Base-by-base conservation (phyloP, 2,797 vertebrate genomes). In the Hemibagrus guttatus region DNA sequence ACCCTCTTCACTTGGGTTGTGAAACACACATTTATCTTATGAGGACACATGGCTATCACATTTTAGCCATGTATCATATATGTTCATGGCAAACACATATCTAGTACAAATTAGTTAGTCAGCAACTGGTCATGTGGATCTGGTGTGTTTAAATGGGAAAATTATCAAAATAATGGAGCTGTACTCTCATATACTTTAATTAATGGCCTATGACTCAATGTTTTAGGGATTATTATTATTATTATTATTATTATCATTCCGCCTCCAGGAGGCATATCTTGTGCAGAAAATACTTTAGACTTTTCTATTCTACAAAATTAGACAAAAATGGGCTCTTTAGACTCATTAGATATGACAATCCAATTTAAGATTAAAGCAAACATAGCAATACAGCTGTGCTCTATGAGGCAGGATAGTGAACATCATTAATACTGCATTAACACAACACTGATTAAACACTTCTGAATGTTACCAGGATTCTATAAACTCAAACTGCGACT, bases 281-380 rank as follows among this genome's bases (percentile, higher is more conserved):
- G 39, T 35, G 9, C 66, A 72, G 21, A 72, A 84, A 42, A 69
- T 76, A 68, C 85, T 19, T 56, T 72, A 39, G 49, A 23, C 61
- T 85, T 52, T 58, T 66, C 28, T 69, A 80, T 64, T 76, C 21
- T 7, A 28, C 66, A 69, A 85, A 69, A 91, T 87, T 86, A 66
- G 56, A 86, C 84, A 58, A 68, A 49, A 26, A 19, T 0, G 4
- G 56, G 42, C 86, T 9, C n/a, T 64, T 14, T 74, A 74, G 19
- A 81, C 87, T 84, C 75, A 91, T 93, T 90, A 91, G n/a, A 46
- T 42, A 16, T 87, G 89, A 91, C 89, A 90, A 91, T 91, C 85
- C 88, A 91, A 92, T 91, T 92, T 89, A 52, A 74, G 71, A 89
- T 87, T 82, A 56, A 74, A 79, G 12, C 69, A 86, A 87, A 35